A percentile compares a stretch with the other conserved stretches of the same genome.
phyloP scores from a whole-genome alignment of 2,888 invertebrate species.

The Drosophila lacicola region DNA sequence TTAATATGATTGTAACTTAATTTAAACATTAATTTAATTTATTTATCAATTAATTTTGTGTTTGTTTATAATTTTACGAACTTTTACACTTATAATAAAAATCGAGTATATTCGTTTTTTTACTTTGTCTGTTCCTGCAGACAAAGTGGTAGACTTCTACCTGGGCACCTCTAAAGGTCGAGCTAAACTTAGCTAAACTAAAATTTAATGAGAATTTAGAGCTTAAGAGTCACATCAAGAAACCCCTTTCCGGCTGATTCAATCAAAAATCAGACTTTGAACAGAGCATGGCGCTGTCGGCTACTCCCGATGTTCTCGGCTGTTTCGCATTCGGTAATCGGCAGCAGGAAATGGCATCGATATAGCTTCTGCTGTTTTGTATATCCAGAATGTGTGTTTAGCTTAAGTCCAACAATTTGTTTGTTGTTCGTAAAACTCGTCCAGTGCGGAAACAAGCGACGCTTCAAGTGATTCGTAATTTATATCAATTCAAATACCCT shows the following conservation, averaged over 20 bases:
- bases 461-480: conserved; percentile 28
- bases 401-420: conserved; percentile 22
- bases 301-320: background rate
- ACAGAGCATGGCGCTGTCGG: conserved; percentile 1
- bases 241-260: too few relatives aligned
- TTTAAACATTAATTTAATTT: conserved; percentile 11
- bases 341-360: conserved; percentile 33
- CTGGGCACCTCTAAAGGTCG: background rate
- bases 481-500: conserved; percentile 38
- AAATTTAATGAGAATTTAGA: background rate
- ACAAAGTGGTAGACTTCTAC: too few relatives aligned
- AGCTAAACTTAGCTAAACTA: background rate
- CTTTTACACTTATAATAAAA: too few relatives aligned
- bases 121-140: too few relatives aligned
- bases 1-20: conserved; percentile 4
- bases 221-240: too few relatives aligned
- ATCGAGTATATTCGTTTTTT: too few relatives aligned
- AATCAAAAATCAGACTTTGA: background rate
- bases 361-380: background rate
- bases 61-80: conserved; percentile 6
- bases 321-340: background rate
- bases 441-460: conserved; percentile 27
- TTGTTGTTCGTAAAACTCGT: conserved; percentile 11
- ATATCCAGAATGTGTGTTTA: conserved; percentile 16
- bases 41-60: conserved; percentile 5